Conservation (phyloP, 2,113 vertebrate genomes). For the Morone chrysops region DNA sequence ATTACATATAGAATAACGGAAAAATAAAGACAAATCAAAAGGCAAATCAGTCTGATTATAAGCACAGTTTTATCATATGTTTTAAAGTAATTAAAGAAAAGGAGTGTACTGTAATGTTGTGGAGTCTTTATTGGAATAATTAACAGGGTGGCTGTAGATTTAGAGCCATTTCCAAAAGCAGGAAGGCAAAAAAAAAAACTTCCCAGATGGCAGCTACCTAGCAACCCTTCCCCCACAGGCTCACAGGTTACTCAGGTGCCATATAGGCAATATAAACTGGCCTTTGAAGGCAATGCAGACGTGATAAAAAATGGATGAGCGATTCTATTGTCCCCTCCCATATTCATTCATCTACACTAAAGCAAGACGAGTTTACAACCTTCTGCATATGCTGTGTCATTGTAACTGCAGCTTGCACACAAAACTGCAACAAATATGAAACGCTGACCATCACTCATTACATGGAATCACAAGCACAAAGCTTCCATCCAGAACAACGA, state of each 20-base stretch:
- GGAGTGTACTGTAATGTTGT: too few relatives aligned
- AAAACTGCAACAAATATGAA: background rate
- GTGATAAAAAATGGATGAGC: constrained; percentile 67
- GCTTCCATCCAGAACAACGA: background rate
- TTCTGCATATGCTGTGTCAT: background rate
- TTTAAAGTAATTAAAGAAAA: background rate
- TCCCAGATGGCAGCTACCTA: constrained; percentile 35
- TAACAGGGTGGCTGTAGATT: background rate
- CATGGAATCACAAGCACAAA: background rate
- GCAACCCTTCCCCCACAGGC: constrained; percentile 40
- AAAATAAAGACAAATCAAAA: background rate
- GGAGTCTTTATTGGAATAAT: too few relatives aligned
- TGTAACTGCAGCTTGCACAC: background rate
- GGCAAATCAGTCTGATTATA: background rate
- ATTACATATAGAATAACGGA: background rate
- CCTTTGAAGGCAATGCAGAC: constrained; percentile 44
- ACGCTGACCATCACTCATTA: background rate
- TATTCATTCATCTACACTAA: constrained; percentile 11
- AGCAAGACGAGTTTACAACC: background rate
- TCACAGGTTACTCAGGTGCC: constrained; percentile 28
- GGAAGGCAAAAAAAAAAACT: background rate
- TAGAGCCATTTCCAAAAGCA: constrained; percentile 4
- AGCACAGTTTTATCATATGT: background rate
- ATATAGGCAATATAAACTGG: constrained; percentile 27
- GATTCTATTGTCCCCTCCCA: constrained; percentile 3